Base-by-base conservation (phyloP, 1,140 invertebrate species). In the Yoshiicerus persimilis region DNA sequence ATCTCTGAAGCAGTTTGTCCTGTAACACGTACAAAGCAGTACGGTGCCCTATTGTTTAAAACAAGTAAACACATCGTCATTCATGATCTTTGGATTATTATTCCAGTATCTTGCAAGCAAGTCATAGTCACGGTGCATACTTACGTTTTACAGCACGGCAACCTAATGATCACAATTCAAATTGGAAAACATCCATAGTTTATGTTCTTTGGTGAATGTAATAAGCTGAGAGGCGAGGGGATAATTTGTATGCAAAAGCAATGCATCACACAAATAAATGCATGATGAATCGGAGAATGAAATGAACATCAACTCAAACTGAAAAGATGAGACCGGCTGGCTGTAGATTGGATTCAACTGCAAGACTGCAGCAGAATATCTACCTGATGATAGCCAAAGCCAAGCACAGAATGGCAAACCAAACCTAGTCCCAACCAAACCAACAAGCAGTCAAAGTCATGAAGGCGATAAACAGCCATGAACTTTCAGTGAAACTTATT, bases 401-500 rank as follows among this genome's bases (percentile, higher is more conserved):
- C 5, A 11, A 47, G 13, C 13, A 47, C 16, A 16, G 41, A 56
- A 56, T n/a, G 47, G 47, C n/a, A 56, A 56, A 56, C 47, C 47
- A 56, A 56, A 56, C 13, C 47, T 56, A 2, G 47, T 20, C n/a
- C 47, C 47, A 56, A n/a, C n/a, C n/a, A n/a, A n/a, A n/a, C n/a
- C n/a, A n/a, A n/a, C n/a, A n/a, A 34, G 70, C 13, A 34, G 34
- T 77, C 20, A 20, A 13, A 77, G 34, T 80, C 20, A 32, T 36
- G 34, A 38, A 34, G 75, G 75, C 75, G 75, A 80, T 80, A 80
- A 80, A 80, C 75, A 80, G 75, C 75, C 75, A 80, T 80, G 75
- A 80, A 80, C 75, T 80, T 80, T 80, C 75, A 80, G 75, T 32
- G 75, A 80, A 80, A 80, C 75, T 80, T 80, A 36, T 80, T 36